Percentiles rank a stretch among this genome's conserved stretches.
Conservation (phyloP, 2,113 vertebrate genomes). For the Sinocyclocheilus rhinocerous region DNA sequence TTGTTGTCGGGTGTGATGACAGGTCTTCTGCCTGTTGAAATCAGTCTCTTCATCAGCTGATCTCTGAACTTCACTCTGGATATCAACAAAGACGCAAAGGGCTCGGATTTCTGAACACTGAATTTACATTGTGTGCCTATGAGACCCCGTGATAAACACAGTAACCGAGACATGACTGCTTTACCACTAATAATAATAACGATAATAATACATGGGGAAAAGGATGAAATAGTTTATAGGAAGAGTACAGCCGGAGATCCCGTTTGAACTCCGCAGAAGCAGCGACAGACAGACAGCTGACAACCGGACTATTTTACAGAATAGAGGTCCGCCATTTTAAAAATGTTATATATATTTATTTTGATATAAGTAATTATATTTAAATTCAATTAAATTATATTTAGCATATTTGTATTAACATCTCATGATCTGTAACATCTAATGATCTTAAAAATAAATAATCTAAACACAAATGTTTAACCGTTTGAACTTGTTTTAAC, state of each 20-base stretch:
- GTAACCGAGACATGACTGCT: slow-evolving; percentile 65
- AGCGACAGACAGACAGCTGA: background rate
- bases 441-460: no score
- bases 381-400: no score
- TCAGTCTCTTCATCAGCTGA: slow-evolving; percentile 27
- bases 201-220: background rate
- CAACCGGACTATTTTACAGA: background rate
- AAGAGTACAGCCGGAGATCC: background rate
- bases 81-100: slow-evolving; percentile 20
- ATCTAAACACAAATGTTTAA: background rate
- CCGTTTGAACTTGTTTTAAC: background rate
- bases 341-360: no score
- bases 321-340: background rate
- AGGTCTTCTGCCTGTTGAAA: background rate
- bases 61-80: slow-evolving; percentile 9
- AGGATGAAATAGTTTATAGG: background rate
- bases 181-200: background rate
- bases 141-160: slow-evolving; percentile 45
- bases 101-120: background rate
- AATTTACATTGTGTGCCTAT: slow-evolving; percentile 53
- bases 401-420: no score
- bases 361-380: no score
- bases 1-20: background rate
- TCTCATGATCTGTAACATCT: no score
- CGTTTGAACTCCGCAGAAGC: background rate